Evolutionary conservation across 1,140 invertebrate genomes (phyloP).

Genomic region (Steinernema feltiae): DNA sequence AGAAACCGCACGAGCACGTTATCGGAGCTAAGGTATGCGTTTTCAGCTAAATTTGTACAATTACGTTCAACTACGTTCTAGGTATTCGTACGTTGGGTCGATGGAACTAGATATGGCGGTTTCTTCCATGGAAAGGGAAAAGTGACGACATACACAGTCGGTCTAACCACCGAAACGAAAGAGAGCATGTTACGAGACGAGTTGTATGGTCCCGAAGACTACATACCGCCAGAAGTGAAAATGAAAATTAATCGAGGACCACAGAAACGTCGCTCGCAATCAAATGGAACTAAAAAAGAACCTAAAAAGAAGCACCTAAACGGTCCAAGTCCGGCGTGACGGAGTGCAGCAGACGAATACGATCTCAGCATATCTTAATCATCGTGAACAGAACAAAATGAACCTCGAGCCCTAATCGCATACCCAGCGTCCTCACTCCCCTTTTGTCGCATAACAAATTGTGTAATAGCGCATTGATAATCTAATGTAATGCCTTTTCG

Average conservation of each 20-base stretch:
- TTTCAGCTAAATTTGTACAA: not conserved
- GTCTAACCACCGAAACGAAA: not conserved
- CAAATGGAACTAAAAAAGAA: not conserved
- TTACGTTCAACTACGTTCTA: not conserved
- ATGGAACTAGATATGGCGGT: not conserved
- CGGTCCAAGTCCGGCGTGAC: not conserved
- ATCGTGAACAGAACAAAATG: not conserved
- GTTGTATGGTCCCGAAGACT: not conserved
- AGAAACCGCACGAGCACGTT: not conserved
- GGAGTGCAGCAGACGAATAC: not conserved
- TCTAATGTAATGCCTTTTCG: too few relatives aligned
- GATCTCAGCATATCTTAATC: not conserved
- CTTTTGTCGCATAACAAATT: not conserved
- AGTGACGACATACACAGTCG: not conserved
- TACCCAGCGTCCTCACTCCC: not conserved
- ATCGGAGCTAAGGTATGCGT: not conserved
- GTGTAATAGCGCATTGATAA: too few relatives aligned
- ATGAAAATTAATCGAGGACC: too few relatives aligned
- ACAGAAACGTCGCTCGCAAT: too few relatives aligned
- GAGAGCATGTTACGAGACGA: not conserved
- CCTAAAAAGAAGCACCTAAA: not conserved
- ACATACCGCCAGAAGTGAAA: not conserved
- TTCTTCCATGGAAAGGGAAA: not conserved
- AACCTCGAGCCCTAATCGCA: not conserved
- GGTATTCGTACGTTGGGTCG: not conserved